These are phyloP conservation scores for Schizotus pectinicornis DNA, from an alignment of 2,888 invertebrate species.

Conservation along the genomic window DNA sequence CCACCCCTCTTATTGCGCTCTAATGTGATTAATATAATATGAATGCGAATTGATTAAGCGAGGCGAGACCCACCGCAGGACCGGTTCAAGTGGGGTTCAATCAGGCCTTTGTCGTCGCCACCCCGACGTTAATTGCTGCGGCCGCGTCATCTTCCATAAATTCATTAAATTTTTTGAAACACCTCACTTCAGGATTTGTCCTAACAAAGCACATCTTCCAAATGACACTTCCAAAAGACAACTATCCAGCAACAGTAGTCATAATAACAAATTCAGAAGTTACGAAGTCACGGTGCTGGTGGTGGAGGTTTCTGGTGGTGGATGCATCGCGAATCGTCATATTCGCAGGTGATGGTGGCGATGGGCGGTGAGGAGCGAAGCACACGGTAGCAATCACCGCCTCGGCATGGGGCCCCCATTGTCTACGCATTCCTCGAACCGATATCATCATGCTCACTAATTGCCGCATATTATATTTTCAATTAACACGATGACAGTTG, in stretches of 20 bases:
- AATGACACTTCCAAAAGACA: too few species aligned
- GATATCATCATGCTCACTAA: constrained; percentile 58
- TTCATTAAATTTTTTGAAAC: too few species aligned
- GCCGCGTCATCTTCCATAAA: constrained; percentile 26
- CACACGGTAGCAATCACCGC: constrained; percentile 55
- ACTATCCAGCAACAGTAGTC: too few species aligned
- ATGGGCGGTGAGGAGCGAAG: constrained; percentile 38
- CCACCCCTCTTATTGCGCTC: constrained; percentile 47
- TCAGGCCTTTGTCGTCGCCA: constrained; percentile 38
- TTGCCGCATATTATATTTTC: constrained; percentile 71
- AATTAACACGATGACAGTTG: constrained; percentile 71
- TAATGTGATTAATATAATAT: constrained; percentile 53
- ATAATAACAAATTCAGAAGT: too few species aligned
- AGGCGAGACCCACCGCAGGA: constrained; percentile 27
- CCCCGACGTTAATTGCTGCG: constrained; percentile 47
- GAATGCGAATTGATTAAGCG: constrained; percentile 52
- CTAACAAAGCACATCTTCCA: too few species aligned
- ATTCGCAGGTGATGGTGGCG: constrained; percentile 31
- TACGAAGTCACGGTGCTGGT: too few species aligned
- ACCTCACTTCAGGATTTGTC: background rate
- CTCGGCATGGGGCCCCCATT: constrained; percentile 51
- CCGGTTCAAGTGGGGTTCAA: constrained; percentile 44
- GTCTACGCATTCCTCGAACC: constrained; percentile 48
- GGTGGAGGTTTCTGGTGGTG: background rate
- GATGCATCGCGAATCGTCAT: constrained; percentile 6